Base-by-base conservation (phyloP, 2,113 vertebrate species). In the Romanogobio albipinnatus region DNA sequence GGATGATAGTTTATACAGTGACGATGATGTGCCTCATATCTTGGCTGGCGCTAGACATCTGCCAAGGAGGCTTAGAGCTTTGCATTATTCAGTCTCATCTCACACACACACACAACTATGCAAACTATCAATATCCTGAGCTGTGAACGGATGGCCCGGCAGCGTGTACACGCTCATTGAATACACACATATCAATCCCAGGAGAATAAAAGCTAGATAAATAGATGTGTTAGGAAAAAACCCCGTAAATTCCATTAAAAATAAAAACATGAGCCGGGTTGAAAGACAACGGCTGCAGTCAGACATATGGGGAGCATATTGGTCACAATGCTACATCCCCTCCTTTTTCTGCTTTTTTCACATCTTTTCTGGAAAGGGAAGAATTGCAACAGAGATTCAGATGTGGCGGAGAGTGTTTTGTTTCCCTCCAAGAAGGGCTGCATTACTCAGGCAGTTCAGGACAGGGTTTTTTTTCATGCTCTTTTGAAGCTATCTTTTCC, bases 221-320 rank as follows among this genome's bases (percentile, higher is more conserved):
- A 90, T 81, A 86, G 56, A 88, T 87, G 75, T 82, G 82, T 75
- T 83, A 83, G 29, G 47, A 3, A 61, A 85, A 47, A 83, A 90
- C 90, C 90, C 77, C 89, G n/a, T 74, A 82, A 75, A 89, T 79
- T 91, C 85, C 87, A 82, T 62, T 13, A 81, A 90, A 86, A 89
- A 90, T 86, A 82, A 89, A 90, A 88, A 89, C 84, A 88, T 74
- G 84, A 90, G 80, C 58, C 19, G 84, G 89, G 84, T 84, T 88
- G 79, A 90, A 90, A 92, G 87, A 90, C 84, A 62, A 83, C 74
- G 70, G n/a, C 47, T 80, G 70, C 84, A 88, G 84, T 82, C 36
- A 83, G 87, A 91, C 94, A 93, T 94, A 89, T 94, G 94, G 91
- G 75, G 87, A 90, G 88, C 92, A 94, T 90, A 93, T 93, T 93